phyloP scores from a whole-genome alignment of 2,797 vertebrate species.

The Podargus strigoides region DNA sequence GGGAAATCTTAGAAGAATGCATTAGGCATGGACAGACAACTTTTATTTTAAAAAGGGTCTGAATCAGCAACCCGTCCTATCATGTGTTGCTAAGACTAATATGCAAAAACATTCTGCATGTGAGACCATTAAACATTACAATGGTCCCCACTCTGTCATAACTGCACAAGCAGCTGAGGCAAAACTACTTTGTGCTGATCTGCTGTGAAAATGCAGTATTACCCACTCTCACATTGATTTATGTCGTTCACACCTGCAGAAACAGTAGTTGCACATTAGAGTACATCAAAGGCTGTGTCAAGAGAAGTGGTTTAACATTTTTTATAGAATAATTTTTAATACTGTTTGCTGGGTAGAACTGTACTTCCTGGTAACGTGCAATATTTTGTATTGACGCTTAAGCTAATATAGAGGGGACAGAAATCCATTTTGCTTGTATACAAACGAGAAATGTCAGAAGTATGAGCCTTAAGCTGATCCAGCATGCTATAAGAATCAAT shows the following conservation, averaged over 20 bases:
- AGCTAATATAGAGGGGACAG: background rate
- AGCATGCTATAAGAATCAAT: constrained; percentile 1
- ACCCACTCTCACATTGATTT: background rate
- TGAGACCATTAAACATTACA: background rate
- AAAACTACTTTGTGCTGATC: background rate
- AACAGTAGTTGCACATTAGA: background rate
- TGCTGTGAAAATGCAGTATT: background rate
- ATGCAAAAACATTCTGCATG: background rate
- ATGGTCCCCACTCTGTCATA: background rate
- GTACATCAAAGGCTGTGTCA: background rate
- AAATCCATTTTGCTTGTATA: constrained; percentile 10
- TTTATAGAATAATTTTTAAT: background rate
- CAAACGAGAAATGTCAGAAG: constrained; percentile 9
- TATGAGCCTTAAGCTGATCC: background rate
- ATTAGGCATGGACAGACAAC: background rate
- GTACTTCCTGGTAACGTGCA: background rate
- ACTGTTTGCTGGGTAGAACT: background rate
- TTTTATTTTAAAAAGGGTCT: background rate
- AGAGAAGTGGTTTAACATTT: background rate
- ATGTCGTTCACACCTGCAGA: background rate
- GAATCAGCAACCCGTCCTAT: background rate
- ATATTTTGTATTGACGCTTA: background rate
- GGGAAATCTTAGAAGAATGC: background rate
- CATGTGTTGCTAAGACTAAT: background rate
- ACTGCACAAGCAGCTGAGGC: background rate